Evolutionary conservation across 1,140 invertebrate species (phyloP), one percentile per base, ranked within the genome.

Genomic region (Drosophila sp.): DNA sequence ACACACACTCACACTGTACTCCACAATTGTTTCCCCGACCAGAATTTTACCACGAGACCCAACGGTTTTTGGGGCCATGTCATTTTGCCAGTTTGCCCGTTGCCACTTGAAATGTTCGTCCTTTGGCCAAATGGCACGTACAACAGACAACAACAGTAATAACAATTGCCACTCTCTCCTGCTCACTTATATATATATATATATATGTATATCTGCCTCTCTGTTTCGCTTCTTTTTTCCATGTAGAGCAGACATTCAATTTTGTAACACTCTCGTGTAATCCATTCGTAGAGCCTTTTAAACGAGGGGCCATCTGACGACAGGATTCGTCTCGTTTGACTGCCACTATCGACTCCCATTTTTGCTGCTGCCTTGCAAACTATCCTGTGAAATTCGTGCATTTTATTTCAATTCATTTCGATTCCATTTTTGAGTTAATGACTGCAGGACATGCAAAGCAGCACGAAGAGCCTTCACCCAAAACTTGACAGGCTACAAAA

Each of bases 351-450:
- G 40, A 29, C 27, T 62, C 50, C 36, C n/a, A n/a, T 16, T 21
- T 46, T 56, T 7, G 43, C 21, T 36, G 13, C 14, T 56, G 25
- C 9, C 1, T 25, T n/a, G 61, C 58, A 46, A 63, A 75, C 72
- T 75, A 58, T 64, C 63, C 45, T 53, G 73, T 71, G 81, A 51
- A 65, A 69, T 70, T 77, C 80, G 80, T 84, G 75, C 80, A 76
- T 81, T 89, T 76, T 81, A 89, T 80, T 86, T 86, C 75, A 81
- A 90, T 90, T 89, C 70, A 80, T 79, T 89, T 77, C 78, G 74
- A 83, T 89, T 83, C 70, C 66, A 75, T 81, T 87, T 81, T 76
- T 71, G 65, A 79, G 75, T 84, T 82, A 82, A 90, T 90, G 80
- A 86, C 76, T 79, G 64, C 61, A 65, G 59, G 72, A 89, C 86